Evolutionary conservation across 2,888 invertebrate genomes (phyloP).

Genomic region (Elmis aenea): DNA sequence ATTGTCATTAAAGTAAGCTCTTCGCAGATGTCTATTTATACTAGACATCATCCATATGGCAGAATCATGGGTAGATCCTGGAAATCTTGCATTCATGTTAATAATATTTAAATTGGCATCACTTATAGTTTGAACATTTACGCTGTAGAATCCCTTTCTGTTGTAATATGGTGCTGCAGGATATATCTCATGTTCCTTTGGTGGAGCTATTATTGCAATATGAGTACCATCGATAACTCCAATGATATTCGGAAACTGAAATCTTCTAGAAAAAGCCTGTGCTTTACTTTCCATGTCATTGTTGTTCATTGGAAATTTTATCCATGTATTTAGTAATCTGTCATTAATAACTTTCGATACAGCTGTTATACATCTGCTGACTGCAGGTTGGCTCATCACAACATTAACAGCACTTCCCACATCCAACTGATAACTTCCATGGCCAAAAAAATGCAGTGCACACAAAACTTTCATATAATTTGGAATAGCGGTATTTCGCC

Average conservation of each 20-base stretch:
- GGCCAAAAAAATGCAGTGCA: slow-evolving; percentile 7
- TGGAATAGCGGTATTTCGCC: neutral
- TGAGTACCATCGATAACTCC: slow-evolving; percentile 8
- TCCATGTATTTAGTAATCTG: neutral
- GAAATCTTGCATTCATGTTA: slow-evolving; percentile 9
- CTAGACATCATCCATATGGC: slow-evolving; percentile 6
- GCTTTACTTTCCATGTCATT: neutral
- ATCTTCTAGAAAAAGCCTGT: slow-evolving; percentile 1
- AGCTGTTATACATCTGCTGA: slow-evolving; percentile 3
- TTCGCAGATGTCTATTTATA: slow-evolving; percentile 1
- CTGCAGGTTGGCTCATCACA: slow-evolving; percentile 2
- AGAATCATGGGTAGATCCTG: slow-evolving; percentile 9
- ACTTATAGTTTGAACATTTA: slow-evolving; percentile 8
- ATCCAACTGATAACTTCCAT: slow-evolving; percentile 8
- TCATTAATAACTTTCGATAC: slow-evolving; percentile 1
- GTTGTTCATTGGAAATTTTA: slow-evolving; percentile 1
- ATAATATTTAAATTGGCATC: slow-evolving; percentile 5
- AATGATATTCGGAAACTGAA: slow-evolving; percentile 2
- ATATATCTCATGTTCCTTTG: neutral
- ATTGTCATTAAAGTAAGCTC: neutral
- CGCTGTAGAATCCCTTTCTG: slow-evolving; percentile 8
- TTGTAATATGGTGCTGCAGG: slow-evolving; percentile 5
- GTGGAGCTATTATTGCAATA: slow-evolving; percentile 7
- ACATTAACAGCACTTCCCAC: slow-evolving; percentile 5
- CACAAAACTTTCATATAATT: neutral